Base-by-base conservation (phyloP, 1,140 invertebrate species). In the Drosophila pseudoananassae region DNA sequence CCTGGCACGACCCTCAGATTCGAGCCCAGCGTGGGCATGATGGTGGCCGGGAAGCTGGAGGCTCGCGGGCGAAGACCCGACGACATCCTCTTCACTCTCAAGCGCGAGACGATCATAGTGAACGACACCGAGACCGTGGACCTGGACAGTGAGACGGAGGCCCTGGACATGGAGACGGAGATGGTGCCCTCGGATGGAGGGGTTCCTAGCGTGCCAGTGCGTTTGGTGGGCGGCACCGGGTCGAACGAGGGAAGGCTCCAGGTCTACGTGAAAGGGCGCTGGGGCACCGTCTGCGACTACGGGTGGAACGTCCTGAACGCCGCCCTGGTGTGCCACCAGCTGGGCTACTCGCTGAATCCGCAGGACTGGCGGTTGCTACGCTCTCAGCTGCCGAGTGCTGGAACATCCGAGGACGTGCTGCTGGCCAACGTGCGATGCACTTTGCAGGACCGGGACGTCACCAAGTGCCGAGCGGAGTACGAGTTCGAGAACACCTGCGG, bases 201-300 rank as follows among this genome's bases (percentile, higher is more conserved):
- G 53, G 78, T 92, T 0, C 93, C 94, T 47, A 87, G 94, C 55
- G 92, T 95, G 0, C 95, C 96, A 4, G 95, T 97, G 0, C 93
- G 96, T 71, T 92, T 98, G 12, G 92, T 97, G 3, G 97, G 96
- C 29, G 96, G 97, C 7, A 93, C 94, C 58, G 95, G 94, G 0
- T 93, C 93, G 25, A 93, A 94, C 45, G 97, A 98, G 93, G 97
- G 97, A 17, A 93, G 96, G 70, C 91, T 98, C 23, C 96, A 98
- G 93, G 94, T 97, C 0, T 94, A 95, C 77, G 93, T 99, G 6
- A 95, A 96, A 65, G 94, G 95, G 14, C 95, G 95, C 92, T 99
- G 99, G 98, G 98, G 98, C 49, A 99, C 98, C 0, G 97, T 99
- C 4, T 99, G 99, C 88, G 97, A 98, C 93, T 97, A 99, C 91